Base-by-base conservation (phyloP, 2,888 invertebrate species). In the Cephus nigrinus region DNA sequence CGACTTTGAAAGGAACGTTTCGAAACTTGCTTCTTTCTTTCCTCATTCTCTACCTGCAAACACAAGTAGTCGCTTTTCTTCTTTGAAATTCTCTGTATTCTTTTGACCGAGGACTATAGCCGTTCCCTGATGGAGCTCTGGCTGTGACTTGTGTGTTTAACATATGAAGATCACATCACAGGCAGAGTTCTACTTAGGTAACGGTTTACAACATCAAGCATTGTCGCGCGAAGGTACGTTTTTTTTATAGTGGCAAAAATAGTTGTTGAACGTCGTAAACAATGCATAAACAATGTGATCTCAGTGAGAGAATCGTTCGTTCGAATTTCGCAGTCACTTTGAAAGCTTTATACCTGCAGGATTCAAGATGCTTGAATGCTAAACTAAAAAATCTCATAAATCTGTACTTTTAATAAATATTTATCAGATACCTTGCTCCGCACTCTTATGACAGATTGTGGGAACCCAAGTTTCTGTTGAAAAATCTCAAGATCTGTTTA, bases 121-220 rank as follows among this genome's bases (percentile, higher is more conserved):
- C 88, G 86, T 86, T 87, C 87, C 91, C 92, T 92, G 92, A 95
- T 95, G 94, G 96, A 93, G 93, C 95, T 96, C 94, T 92, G 93
- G 92, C 95, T 95, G 96, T 96, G 96, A 96, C 94, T 93, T 95
- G 96, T 97, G 95, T 95, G 91, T 92, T 92, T 86, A 89, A 84
- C 85, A 88, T 84, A 84, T 85, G 79, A 84, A 83, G 86, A 85
- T 95, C 96, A 96, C 97, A 97, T 97, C 97, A 97, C 97, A 97
- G 97, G 96, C 97, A 96, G 96, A 97, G 97, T 97, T 97, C 97
- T 96, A 96, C 96, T 96, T 96, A 92, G 93, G 95, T 90, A 86
- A 85, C 87, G 86, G 87, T 86, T 87, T 85, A 83, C 79, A 83
- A 80, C 90, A 87, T 83, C 90, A 79, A 84, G 79, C 69, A 80